Base-by-base conservation (phyloP, 2,113 vertebrate genomes). In the Hyla sarda region DNA sequence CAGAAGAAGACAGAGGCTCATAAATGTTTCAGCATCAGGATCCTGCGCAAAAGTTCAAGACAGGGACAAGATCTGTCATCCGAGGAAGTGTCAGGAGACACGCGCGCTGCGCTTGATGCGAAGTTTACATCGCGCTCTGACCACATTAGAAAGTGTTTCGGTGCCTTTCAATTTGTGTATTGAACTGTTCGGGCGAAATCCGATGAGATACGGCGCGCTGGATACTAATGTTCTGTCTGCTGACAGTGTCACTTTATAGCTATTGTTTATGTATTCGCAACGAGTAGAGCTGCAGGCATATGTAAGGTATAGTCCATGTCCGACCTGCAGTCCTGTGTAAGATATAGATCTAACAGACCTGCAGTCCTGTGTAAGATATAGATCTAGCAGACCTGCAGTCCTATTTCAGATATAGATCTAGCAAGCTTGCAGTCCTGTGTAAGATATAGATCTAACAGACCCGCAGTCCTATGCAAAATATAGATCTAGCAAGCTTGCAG, bases 1-100 rank as follows among this genome's bases (percentile, higher is more conserved):
- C 14, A 47, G 72, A 10, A 14, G 30, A 47, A 62, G 23, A 84
- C 23, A 13, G 12, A 10, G n/a, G 54, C 83, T 84, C 56, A 84
- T 84, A 76, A 75, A 84, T 84, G 52, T 84, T 84, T 75, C 83
- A 84, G 72, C 54, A 84, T 30, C 16, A 12, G 75, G 30, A 60
- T 84, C n/a, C 82, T 84, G 58, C 11, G 9, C 41, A 41, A 76
- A 65, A 71, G 83, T 75, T 84, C 72, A 75, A 25, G 83, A 76
- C 41, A 45, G 72, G 82, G 83, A 84, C 83, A 37, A 73, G 30
- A 76, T 83, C 32, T 75, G 72, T 62, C 83, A 65, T 30, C 28
- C 19, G 8, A 2, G 41, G 82, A 75, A 37, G 54, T 21, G 82
- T 84, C 72, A 48, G 9, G 83, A 65, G 83, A 76, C 28, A 9